Percentiles rank a stretch among this genome's conserved stretches.
phyloP scores from a whole-genome alignment of 2,113 vertebrate genomes.

The Eptatretus burgeri region DNA sequence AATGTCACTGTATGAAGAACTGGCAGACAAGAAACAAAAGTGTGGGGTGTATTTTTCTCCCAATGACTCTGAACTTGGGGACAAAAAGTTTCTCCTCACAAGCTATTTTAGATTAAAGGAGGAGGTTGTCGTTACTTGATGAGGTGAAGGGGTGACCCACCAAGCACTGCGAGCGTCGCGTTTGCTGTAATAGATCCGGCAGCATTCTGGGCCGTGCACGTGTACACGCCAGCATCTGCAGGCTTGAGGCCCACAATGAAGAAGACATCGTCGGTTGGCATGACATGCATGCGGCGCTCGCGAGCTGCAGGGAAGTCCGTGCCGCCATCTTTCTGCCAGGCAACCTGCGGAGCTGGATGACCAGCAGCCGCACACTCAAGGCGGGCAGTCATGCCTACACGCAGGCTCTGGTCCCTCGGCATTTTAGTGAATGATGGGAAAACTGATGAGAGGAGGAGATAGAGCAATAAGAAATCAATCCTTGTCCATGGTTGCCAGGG shows the following conservation, averaged over 20 bases:
- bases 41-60: too few relatives aligned
- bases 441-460: conserved; percentile 14
- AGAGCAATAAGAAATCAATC: too few relatives aligned
- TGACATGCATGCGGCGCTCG: conserved; percentile 41
- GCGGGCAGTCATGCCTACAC: conserved; percentile 31
- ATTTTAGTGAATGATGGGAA: conserved; percentile 39
- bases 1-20: too few relatives aligned
- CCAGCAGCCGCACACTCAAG: conserved; percentile 37
- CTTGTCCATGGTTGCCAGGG: too few relatives aligned
- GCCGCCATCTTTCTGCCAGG: conserved; percentile 42
- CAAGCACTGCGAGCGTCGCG: conserved; percentile 26
- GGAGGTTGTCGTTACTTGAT: too few relatives aligned
- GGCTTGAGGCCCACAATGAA: conserved; percentile 38
- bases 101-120: too few relatives aligned
- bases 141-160: conserved; percentile 12
- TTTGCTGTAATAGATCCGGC: conserved; percentile 30
- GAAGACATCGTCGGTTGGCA: conserved; percentile 39
- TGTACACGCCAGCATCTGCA: conserved; percentile 38
- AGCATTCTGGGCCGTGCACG: conserved; percentile 31
- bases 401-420: conserved; percentile 35
- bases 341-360: conserved; percentile 31
- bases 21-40: too few relatives aligned
- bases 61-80: too few relatives aligned
- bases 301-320: conserved; percentile 38
- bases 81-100: too few relatives aligned